Evolutionary conservation across 1,140 invertebrate species (phyloP), one percentile per base, ranked within the genome.

Genomic region (Calephelis nemesis): DNA sequence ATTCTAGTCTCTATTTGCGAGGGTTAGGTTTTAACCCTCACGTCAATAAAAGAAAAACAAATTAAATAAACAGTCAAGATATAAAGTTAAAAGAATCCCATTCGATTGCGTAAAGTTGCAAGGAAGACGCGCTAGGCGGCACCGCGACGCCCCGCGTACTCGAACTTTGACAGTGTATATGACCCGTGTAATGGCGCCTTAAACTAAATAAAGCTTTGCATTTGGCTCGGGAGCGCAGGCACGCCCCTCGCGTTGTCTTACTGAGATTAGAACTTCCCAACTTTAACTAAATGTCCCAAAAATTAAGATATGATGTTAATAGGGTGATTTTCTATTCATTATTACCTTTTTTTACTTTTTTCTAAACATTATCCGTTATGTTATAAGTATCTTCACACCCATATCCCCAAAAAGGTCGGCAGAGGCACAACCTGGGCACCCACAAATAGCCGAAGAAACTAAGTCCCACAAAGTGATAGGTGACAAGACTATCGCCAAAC

Each of bases 141-240:
- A 77, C 78, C 77, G 74, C 79, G 75, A 76, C 75, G 76, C 73
- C 82, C 79, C 76, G 76, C 81, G 80, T 71, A 71, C 78, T 83
- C 83, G 69, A 87, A 91, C 85, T 90, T 90, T 89, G 85, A 87
- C 85, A 91, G 83, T 85, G 85, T 89, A 88, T 88, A 91, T 91
- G 87, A 88, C 85, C 88, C 88, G 87, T 88, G 87, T 89, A 91
- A 91, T 88, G 82, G 86, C 77, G 82, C 79, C 84, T 88, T 88
- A 85, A 89, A 88, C 81, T 91, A 88, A 91, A 91, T 87, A 91
- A 89, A 87, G 81, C 87, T 83, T 85, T 86, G 84, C 81, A 86
- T 90, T 88, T 85, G 82, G 79, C 78, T 81, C 80, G 72, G 69
- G 70, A 78, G 68, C 73, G 69, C 67, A 63, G 72, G 71, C 75